phyloP scores from a whole-genome alignment of 2,797 vertebrate genomes.

The Xenops minutus region DNA sequence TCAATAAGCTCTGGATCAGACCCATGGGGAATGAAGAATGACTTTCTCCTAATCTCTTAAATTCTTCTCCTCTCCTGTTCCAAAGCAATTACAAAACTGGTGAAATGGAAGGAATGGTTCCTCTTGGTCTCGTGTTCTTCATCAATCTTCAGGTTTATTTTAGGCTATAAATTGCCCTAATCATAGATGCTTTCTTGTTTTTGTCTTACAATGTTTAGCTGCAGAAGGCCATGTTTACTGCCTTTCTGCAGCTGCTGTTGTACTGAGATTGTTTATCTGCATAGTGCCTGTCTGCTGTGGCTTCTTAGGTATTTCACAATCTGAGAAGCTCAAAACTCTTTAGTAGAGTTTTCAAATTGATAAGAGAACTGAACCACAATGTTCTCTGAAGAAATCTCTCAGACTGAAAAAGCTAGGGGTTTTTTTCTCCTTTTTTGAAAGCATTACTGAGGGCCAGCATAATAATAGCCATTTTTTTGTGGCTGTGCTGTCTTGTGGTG shows the following conservation, averaged over 20 bases:
- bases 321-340: conserved; percentile 20
- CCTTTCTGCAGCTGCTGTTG: conserved; percentile 61
- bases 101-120: conserved; percentile 40
- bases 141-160: conserved; percentile 56
- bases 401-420: not conserved
- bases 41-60: conserved; percentile 17
- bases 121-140: conserved; percentile 39
- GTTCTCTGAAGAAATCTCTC: conserved; percentile 38
- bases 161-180: conserved; percentile 40
- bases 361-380: conserved; percentile 30
- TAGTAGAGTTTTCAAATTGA: conserved; percentile 13
- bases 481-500: not conserved
- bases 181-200: conserved; percentile 49
- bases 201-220: conserved; percentile 54
- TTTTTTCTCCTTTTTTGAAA: not conserved
- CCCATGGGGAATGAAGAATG: conserved; percentile 29
- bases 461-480: not conserved
- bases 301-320: conserved; percentile 67
- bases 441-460: not conserved
- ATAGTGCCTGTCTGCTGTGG: conserved; percentile 38
- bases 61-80: conserved; percentile 4
- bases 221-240: conserved; percentile 65
- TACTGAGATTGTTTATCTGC: conserved; percentile 61
- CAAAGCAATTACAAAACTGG: conserved; percentile 28
- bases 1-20: conserved; percentile 32